phyloP scores from a whole-genome alignment of 2,797 vertebrate genomes.

The Tragopan temminckii region DNA sequence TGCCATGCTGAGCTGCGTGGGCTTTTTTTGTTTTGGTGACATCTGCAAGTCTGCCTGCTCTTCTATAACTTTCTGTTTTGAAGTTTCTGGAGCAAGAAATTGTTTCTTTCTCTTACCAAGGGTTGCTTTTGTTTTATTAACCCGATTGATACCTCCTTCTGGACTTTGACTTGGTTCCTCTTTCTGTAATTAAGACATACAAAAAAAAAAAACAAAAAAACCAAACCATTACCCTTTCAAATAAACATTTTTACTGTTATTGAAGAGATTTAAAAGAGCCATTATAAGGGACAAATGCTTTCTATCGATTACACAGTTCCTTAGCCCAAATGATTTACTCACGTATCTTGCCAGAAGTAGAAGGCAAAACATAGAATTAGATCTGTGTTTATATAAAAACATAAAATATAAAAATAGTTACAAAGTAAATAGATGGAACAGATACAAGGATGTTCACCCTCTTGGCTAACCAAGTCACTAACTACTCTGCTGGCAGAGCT shows the following conservation, averaged over 20 bases:
- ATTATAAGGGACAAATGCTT: not conserved
- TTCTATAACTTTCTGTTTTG: not conserved
- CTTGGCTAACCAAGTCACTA: not conserved
- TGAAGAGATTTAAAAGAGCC: too few species aligned
- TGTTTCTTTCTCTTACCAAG: constrained; percentile 71
- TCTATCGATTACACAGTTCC: fast-evolving
- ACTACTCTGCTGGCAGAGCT: not conserved
- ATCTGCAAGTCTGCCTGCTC: not conserved
- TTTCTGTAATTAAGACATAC: constrained; percentile 60
- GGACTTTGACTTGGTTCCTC: not conserved
- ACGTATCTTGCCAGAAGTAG: not conserved
- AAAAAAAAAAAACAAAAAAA: not conserved
- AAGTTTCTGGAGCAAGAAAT: not conserved
- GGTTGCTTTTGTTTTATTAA: not conserved
- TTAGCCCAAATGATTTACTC: not conserved
- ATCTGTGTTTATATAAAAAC: not conserved
- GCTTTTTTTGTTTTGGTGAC: not conserved
- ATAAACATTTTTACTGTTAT: not conserved
- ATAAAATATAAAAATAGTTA: not conserved
- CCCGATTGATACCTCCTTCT: not conserved
- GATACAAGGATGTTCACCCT: not conserved
- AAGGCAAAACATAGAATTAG: not conserved
- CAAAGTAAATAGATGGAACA: not conserved
- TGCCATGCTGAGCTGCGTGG: not conserved
- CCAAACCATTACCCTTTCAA: not conserved